Conservation (phyloP, 1,140 invertebrate genomes). For the Heliconius congener region DNA sequence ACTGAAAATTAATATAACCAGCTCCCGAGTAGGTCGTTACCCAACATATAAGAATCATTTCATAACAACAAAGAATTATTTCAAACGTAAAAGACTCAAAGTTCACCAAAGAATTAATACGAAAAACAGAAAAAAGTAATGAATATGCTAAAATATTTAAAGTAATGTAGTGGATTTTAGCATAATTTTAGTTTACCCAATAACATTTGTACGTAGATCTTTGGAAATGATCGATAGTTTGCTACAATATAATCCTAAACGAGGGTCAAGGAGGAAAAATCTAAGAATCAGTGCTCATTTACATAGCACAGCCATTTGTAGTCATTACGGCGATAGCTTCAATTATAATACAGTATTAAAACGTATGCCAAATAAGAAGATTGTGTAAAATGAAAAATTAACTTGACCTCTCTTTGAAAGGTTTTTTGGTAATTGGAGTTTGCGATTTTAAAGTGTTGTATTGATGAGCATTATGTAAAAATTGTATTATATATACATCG, state of each 20-base stretch:
- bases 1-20: neutral
- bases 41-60: no score
- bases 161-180: neutral
- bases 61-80: no score
- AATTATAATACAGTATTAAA: constrained; percentile 25
- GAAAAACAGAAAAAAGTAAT: neutral
- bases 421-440: constrained; percentile 15
- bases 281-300: constrained; percentile 32
- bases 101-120: neutral
- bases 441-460: neutral
- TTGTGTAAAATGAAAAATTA: constrained; percentile 22
- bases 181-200: neutral
- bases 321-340: constrained; percentile 24
- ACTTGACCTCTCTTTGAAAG: constrained; percentile 16
- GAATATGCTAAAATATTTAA: neutral
- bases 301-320: constrained; percentile 35
- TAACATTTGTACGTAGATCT: neutral
- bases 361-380: constrained; percentile 14
- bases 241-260: constrained; percentile 28
- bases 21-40: no score
- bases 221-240: constrained; percentile 15
- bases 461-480: neutral
- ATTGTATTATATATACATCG: neutral
- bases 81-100: neutral
- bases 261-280: constrained; percentile 27